phyloP scores from a whole-genome alignment of 2,888 invertebrate species.

The Lasioglossum malachurum region DNA sequence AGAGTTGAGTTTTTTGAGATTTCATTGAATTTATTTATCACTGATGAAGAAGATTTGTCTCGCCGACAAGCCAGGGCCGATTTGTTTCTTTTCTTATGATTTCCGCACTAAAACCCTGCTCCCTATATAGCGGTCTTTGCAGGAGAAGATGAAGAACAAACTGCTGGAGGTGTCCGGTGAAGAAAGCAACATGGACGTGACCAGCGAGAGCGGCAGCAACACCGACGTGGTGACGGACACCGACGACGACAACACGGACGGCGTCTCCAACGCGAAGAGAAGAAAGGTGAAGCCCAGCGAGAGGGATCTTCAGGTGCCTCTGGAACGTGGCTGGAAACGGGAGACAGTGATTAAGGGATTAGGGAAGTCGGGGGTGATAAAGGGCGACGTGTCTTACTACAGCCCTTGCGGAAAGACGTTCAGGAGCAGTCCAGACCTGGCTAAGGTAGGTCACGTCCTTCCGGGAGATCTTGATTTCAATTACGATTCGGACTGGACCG shows the following conservation, averaged over 20 bases:
- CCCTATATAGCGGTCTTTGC: conserved; percentile 81
- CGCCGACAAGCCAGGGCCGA: not conserved
- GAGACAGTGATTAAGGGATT: conserved; percentile 95
- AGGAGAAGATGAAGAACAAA: conserved; percentile 84
- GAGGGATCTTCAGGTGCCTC: conserved; percentile 81
- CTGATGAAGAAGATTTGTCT: not conserved
- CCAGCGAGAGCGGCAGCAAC: conserved; percentile 84
- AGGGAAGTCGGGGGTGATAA: conserved; percentile 93
- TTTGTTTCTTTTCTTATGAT: conserved; percentile 74
- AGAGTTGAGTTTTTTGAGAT: not conserved
- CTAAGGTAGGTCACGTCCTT: conserved; percentile 82
- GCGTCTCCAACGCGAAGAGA: conserved; percentile 81
- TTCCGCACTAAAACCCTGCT: conserved; percentile 76
- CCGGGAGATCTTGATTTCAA: not conserved
- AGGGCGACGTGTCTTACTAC: conserved; percentile 97
- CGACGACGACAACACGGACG: conserved; percentile 83
- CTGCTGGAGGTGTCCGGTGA: conserved; percentile 83
- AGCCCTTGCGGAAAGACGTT: conserved; percentile 89
- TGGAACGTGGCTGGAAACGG: conserved; percentile 93
- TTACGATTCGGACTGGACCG: not conserved
- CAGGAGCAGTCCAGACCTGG: conserved; percentile 87
- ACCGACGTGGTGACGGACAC: conserved; percentile 83
- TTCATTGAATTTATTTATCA: not conserved
- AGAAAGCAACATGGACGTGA: conserved; percentile 84
- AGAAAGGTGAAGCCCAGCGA: conserved; percentile 83